These are phyloP conservation scores for Elephantulus edwardii DNA, from an alignment of 2,113 vertebrate species.

Conservation along the genomic window DNA sequence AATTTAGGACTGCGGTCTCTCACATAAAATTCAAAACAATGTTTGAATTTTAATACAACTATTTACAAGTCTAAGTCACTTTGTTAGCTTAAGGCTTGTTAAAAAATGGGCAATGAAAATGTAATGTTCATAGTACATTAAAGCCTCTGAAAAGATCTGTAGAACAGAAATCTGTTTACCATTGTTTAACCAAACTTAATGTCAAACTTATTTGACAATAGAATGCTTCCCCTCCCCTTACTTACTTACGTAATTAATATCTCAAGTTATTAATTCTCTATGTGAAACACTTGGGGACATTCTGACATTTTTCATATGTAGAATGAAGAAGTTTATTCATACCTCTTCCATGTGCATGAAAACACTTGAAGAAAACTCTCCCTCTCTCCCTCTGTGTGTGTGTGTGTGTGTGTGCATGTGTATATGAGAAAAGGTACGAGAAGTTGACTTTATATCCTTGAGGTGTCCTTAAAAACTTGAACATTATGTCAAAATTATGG, in stretches of 20 bases:
- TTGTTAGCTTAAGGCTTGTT: not conserved
- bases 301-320: slow-evolving; percentile 17
- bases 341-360: not conserved
- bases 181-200: not conserved
- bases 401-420: too few species aligned
- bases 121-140: too few species aligned
- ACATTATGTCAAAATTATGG: too few species aligned
- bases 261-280: not conserved
- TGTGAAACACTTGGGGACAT: slow-evolving; percentile 4
- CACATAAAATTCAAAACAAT: too few species aligned
- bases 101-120: not conserved
- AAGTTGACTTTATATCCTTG: too few species aligned
- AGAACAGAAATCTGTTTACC: not conserved
- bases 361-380: not conserved
- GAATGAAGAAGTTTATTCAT: slow-evolving; percentile 28
- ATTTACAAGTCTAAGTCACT: slow-evolving; percentile 1
- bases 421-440: too few species aligned
- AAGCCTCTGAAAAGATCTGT: too few species aligned
- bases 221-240: not conserved
- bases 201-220: not conserved
- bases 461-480: too few species aligned
- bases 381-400: too few species aligned
- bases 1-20: too few species aligned
- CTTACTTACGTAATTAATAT: not conserved
- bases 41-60: not conserved